Evolutionary conservation across 2,888 invertebrate genomes (phyloP), one percentile per base, ranked within the genome.

Genomic region (Drosophila koepferae): DNA sequence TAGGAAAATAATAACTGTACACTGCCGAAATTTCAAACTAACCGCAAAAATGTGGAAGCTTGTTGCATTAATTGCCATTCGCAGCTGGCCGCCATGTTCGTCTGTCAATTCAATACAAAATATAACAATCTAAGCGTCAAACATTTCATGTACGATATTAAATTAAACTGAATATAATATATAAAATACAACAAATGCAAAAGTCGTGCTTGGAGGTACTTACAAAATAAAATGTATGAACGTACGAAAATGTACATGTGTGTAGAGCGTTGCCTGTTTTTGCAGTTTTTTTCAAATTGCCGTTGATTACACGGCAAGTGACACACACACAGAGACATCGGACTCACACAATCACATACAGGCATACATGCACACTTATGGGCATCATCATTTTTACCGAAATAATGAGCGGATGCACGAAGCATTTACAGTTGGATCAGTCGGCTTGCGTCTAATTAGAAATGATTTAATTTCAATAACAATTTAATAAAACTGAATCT

Each of bases 381-480:
- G 62, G 68, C 56, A 58, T 58, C 74, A 60, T 38, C 31, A 46
- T 56, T 65, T 81, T 81, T 61, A 69, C 89, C 87, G 87, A 86
- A 77, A 80, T 81, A 81, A 85, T 80, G 68, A 86, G 80, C 85
- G 85, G 85, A 86, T 87, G 87, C 80, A 89, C 74, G 80, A 84
- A 77, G 74, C 85, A 70, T 84, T 89, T 89, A 84, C 85, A 77
- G 87, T 83, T 88, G 81, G 67, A 73, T 67, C 71, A 65, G 62
- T 74, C 69, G 63, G 34, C 20, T 63, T 49, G 53, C 82, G 71
- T 74, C 85, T 86, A 84, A 89, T 89, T 84, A 89, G 82, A 86
- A 87, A 89, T 82, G 87, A 86, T 86, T 86, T 86, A 89, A 84
- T 86, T 86, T 89, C 89, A 89, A 86, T 85, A 86, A 82, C 85